Base-by-base conservation (phyloP, 2,888 invertebrate species). In the Chesias legatella region DNA sequence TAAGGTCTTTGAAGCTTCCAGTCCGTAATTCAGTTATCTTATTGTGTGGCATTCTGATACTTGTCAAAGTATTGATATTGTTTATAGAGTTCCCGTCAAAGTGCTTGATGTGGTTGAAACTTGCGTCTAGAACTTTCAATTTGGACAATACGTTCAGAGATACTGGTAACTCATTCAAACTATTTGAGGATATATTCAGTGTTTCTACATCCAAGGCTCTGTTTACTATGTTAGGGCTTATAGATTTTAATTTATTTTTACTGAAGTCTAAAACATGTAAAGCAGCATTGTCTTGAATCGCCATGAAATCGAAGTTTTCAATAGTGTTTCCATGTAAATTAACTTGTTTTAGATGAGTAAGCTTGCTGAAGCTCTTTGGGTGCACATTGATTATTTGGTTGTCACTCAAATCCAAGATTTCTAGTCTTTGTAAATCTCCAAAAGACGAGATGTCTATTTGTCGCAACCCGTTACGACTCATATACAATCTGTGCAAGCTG, bases 181-280 rank as follows among this genome's bases (percentile, higher is more conserved):
- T 91, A 72, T 97, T 97, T 43, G 94, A 92, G 0, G 96, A 95
- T 36, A 94, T 90, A 70, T 95, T 94, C 17, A 96, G 74, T 52
- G 91, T 90, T 75, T 94, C 92, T 29, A 96, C 85, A 28, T 93
- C 90, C 48, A 92, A 89, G 33, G 90, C 90, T 64, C 88, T 86
- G 13, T 91, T 90, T 27, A 95, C 90, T 9, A 91, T 89, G 1
- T 88, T 89, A 1, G 92, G 90, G 1, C 90, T 90, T 46, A 95
- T 90, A 59, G 90, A 92, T 25, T 92, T 91, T 27, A 96, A 72
- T 67, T 91, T 91, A 71, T 96, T 96, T 56, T 91, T 90, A 51
- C 95, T 95, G 10, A 96, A 79, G 70, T 95, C 94, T 24, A 95
- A 64, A 33, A 89, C 88, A 43, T 91, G 91, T 33, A 95, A 71